Percentiles rank a stretch among this genome's conserved stretches.
Evolutionary conservation across 2,113 vertebrate species (phyloP).

Genomic region (Platycercus adscitus): DNA sequence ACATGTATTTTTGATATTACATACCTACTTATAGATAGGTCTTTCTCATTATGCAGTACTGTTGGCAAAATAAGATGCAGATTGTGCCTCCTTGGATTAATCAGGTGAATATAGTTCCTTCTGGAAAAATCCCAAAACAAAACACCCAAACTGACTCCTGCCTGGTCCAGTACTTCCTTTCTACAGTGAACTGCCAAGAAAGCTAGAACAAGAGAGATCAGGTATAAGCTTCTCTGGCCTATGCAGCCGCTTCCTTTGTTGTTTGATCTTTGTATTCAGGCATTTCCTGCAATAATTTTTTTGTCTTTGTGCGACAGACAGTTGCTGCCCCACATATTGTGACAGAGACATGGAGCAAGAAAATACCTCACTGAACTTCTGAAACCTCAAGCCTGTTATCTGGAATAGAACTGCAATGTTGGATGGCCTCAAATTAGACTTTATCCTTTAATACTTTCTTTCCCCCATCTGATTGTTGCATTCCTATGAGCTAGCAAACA

Average conservation of each 20-base stretch:
- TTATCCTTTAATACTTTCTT: not conserved
- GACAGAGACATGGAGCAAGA: not conserved
- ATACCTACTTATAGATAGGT: not conserved
- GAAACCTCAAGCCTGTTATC: not conserved
- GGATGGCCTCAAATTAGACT: not conserved
- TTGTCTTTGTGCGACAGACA: conserved; percentile 6
- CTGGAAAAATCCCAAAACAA: not conserved
- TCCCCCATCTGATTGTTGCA: rapidly evolving
- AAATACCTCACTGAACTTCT: not conserved
- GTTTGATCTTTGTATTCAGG: conserved; percentile 1
- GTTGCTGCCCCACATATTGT: not conserved
- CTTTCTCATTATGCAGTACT: not conserved
- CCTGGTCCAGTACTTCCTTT: not conserved
- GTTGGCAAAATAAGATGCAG: not conserved
- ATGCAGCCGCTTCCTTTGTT: conserved; percentile 16
- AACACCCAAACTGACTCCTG: not conserved
- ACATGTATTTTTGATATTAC: not conserved
- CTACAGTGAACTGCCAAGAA: not conserved
- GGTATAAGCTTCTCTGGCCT: not conserved
- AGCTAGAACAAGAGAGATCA: not conserved
- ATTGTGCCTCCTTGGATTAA: not conserved
- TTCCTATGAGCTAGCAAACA: not conserved
- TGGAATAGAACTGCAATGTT: not conserved
- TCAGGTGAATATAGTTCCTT: not conserved
- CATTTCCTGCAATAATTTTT: conserved; percentile 30